phyloP scores from a whole-genome alignment of 2,797 vertebrate species.

The Epinephelus awoara region DNA sequence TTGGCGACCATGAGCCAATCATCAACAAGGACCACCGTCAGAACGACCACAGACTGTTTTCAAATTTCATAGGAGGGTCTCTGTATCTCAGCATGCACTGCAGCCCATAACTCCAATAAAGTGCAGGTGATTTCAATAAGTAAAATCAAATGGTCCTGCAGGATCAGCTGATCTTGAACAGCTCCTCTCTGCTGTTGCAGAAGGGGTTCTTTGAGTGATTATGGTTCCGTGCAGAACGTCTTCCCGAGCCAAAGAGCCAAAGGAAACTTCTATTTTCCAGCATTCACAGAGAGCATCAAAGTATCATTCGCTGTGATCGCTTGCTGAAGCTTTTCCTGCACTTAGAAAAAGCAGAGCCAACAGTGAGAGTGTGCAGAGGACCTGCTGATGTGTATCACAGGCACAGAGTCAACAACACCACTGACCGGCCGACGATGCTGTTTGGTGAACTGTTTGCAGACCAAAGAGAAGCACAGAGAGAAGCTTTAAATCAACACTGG shows the following conservation, averaged over 20 bases:
- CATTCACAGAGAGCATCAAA: too few relatives aligned
- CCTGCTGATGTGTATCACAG: constrained; percentile 61
- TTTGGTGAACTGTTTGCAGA: constrained; percentile 54
- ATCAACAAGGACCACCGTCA: background rate
- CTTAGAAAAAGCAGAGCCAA: constrained; percentile 20
- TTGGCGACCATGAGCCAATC: background rate
- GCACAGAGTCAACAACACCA: constrained; percentile 56
- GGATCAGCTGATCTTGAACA: constrained; percentile 2
- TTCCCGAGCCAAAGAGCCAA: background rate
- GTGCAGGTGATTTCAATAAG: too few relatives aligned
- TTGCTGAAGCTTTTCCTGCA: constrained; percentile 26
- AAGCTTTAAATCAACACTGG: constrained; percentile 42
- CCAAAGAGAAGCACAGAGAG: constrained; percentile 36
- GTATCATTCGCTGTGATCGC: background rate
- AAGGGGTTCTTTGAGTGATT: too few relatives aligned
- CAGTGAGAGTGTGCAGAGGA: constrained; percentile 29
- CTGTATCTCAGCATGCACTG: background rate
- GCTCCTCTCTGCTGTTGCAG: background rate
- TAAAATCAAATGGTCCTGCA: too few relatives aligned
- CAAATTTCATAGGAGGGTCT: background rate
- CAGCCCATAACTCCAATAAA: too few relatives aligned
- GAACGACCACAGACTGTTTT: background rate
- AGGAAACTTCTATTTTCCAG: background rate
- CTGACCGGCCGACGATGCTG: constrained; percentile 39
- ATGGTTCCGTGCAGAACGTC: constrained; percentile 5